Base-by-base conservation (phyloP, 2,113 vertebrate genomes). In the Aspiorhynchus laticeps region DNA sequence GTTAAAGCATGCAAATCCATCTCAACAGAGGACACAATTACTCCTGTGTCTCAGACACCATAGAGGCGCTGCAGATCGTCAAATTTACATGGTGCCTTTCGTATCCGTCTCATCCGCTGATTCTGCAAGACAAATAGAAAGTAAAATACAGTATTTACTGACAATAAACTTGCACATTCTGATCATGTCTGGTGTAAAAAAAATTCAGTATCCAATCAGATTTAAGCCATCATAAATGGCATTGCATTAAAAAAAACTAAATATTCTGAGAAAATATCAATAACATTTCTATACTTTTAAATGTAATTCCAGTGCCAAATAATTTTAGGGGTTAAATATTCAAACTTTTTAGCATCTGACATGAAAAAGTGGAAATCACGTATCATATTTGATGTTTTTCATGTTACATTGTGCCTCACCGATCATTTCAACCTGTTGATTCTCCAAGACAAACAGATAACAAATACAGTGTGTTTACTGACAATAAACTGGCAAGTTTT, bases 1-100 rank as follows among this genome's bases (percentile, higher is more conserved):
- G 79, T 88, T 80, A 65, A 87, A 79, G 46, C 84, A 91, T 91
- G 91, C 91, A 92, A 92, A 90, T 92, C 80, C 61, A 31, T 83
- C 83, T 87, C 78, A 87, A 89, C 74, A 88, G 78, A 90, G 88
- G 80, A 88, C 82, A 88, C 90, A 90, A 87, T 93, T 88, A 87
- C 83, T 88, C 85, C 91, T 83, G 88, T 89, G 86, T 90, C 65
- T 89, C 86, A 79, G 75, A 84, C 67, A 31, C 87, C 63, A 63
- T 73, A 73, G 38, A 80, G 48, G 79, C 46, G 11, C 61, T 85
- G 73, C 73, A 43, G 85, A 75, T 53, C 53, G 36, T 69, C 63
- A 41, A 75, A 90, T 90, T 88, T 88, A 88, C 88, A 88, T 91
- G 77, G n/a, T 46, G 85, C 61, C 48, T 87, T 89, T 84, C 41